These are phyloP conservation scores for Mohoua ochrocephala DNA, from an alignment of 2,113 vertebrate genomes.

Conservation along the genomic window DNA sequence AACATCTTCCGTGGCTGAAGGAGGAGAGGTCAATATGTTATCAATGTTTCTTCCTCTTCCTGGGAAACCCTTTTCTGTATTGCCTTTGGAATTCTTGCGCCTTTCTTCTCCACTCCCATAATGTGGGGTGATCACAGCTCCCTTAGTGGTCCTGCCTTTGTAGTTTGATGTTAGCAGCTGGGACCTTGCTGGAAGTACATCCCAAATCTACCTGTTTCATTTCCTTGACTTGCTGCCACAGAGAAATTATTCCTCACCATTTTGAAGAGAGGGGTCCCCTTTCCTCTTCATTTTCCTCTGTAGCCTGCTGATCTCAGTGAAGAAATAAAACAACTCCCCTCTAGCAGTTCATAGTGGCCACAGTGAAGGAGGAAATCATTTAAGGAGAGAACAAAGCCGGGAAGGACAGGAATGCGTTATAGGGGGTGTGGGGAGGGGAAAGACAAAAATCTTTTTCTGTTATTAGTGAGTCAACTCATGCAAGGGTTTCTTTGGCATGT, in stretches of 20 bases:
- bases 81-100: neutral
- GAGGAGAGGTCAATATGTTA: neutral
- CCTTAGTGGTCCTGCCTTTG: neutral
- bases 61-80: neutral
- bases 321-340: neutral
- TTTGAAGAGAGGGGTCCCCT: neutral
- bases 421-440: accelerated
- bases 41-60: neutral
- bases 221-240: neutral
- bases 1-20: neutral
- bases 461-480: neutral
- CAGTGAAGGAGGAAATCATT: neutral
- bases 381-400: neutral
- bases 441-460: neutral
- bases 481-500: neutral
- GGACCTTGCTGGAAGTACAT: neutral
- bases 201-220: neutral
- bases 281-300: neutral
- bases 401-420: neutral
- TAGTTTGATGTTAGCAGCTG: neutral
- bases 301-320: neutral
- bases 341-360: neutral
- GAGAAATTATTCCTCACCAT: neutral
- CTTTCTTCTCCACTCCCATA: neutral
- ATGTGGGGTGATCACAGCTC: neutral